Base-by-base conservation (phyloP, 1,140 invertebrate species). In the Drosophila truncata region DNA sequence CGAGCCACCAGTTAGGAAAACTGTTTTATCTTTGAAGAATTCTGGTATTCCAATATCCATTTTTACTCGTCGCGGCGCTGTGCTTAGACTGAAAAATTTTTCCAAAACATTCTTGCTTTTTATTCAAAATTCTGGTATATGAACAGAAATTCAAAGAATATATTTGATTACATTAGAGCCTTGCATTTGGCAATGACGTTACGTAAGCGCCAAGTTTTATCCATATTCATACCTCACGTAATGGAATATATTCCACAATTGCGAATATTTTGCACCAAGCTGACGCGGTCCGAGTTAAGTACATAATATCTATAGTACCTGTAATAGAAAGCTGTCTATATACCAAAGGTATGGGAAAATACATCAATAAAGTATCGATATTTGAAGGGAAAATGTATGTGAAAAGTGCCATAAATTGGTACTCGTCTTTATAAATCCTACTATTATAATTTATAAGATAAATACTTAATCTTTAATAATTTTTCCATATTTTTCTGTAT, bases 11-110 rank as follows among this genome's bases (percentile, higher is more conserved):
- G 73, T 78, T 13, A 82, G 25, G n/a, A 82, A 78, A 18, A 82
- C 8, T 1, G 67, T 73, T 23, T 82, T 82, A 14, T 82, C 57
- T 18, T 47, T 82, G 14, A 77, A 82, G 39, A 82, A 82, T 14
- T 31, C 31, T 37, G 49, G 58, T 23, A 82, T 82, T n/a, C 71
- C 49, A 0, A 29, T 27, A 37, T 81, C 71, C 78, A 80, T 80
- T 47, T 47, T 44, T 44, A 14, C 16, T 31, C 25, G 10, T n/a
- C 7, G 10, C 8, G n/a, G 11, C 27, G 33, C 14, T 31, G 13
- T 16, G n/a, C 13, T 4, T 4, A 33, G 50, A 67, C 61, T 67
- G 29, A 47, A 18, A 23, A 31, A 3, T 9, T 13, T 16, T 29
- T 6, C 8, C 11, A 35, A 20, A 37, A 10, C 27, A 23, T 39